A percentile compares a stretch with the other conserved stretches of the same genome.
Evolutionary conservation across 2,888 invertebrate genomes (phyloP).

Genomic region (Argyra leucocephala): DNA sequence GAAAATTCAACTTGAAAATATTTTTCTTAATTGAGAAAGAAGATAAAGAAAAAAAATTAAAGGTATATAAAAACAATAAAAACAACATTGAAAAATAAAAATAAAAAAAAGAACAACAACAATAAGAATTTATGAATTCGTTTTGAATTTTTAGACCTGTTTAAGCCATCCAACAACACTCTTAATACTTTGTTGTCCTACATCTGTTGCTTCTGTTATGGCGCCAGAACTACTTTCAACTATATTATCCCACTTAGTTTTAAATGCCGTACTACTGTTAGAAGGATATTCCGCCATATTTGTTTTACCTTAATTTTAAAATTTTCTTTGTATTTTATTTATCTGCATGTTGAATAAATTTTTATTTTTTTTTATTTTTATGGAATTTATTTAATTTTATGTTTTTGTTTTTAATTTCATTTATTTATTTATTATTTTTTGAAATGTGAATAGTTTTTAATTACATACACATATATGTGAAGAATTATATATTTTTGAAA

Average conservation of each 20-base stretch:
- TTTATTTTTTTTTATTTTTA: neutral
- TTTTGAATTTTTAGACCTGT: conserved; percentile 48
- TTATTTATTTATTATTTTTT: no score
- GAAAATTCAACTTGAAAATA: no score
- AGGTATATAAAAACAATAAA: no score
- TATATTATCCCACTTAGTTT: conserved; percentile 63
- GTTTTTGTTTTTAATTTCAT: no score
- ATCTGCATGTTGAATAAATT: neutral
- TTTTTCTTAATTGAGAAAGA: neutral
- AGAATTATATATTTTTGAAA: no score
- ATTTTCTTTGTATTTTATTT: neutral
- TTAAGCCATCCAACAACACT: conserved; percentile 76
- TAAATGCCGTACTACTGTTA: conserved; percentile 52
- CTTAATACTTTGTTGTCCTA: conserved; percentile 46
- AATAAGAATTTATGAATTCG: conserved; percentile 15
- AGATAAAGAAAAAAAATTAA: conserved; percentile 8
- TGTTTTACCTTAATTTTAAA: neutral
- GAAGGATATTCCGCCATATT: conserved; percentile 60
- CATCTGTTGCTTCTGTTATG: conserved; percentile 45
- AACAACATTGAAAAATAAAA: neutral
- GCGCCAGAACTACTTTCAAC: conserved; percentile 61
- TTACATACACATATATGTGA: no score
- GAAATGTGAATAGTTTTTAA: no score
- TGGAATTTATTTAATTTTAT: neutral
- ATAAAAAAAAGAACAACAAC: conserved; percentile 14